Conservation (phyloP, 2,888 invertebrate species). For the Tetragonula carbonaria region DNA sequence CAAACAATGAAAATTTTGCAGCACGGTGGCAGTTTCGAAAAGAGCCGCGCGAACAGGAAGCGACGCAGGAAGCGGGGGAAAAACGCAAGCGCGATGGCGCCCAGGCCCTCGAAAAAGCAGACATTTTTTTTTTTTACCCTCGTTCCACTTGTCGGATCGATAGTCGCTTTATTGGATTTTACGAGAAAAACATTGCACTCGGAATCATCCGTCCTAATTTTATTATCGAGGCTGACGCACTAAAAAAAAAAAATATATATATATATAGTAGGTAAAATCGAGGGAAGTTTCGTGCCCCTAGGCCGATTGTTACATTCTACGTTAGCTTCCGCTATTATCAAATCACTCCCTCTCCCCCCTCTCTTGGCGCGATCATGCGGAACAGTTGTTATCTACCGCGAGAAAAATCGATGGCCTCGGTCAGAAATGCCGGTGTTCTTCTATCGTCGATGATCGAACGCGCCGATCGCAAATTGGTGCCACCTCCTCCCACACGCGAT, state of each 20-base stretch:
- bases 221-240: constrained; percentile 63
- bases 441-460: constrained; percentile 16
- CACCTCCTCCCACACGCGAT: no score
- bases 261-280: constrained; percentile 25
- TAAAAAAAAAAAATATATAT: constrained; percentile 32
- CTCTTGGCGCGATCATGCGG: constrained; percentile 63
- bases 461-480: no score
- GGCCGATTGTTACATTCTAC: constrained; percentile 56
- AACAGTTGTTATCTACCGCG: constrained; percentile 53
- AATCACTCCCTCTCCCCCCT: constrained; percentile 68
- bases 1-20: constrained; percentile 37
- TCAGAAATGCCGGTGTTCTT: not conserved
- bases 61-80: not conserved
- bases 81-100: not conserved
- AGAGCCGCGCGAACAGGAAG: constrained; percentile 16
- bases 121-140: constrained; percentile 18
- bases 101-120: constrained; percentile 39
- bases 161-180: constrained; percentile 69
- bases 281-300: constrained; percentile 15
- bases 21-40: constrained; percentile 13
- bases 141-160: constrained; percentile 31
- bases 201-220: constrained; percentile 74
- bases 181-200: constrained; percentile 45
- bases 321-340: constrained; percentile 63
- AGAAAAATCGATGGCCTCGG: constrained; percentile 48